Base-by-base conservation (phyloP, 1,140 invertebrate species). In the Geopemphigus sp. region DNA sequence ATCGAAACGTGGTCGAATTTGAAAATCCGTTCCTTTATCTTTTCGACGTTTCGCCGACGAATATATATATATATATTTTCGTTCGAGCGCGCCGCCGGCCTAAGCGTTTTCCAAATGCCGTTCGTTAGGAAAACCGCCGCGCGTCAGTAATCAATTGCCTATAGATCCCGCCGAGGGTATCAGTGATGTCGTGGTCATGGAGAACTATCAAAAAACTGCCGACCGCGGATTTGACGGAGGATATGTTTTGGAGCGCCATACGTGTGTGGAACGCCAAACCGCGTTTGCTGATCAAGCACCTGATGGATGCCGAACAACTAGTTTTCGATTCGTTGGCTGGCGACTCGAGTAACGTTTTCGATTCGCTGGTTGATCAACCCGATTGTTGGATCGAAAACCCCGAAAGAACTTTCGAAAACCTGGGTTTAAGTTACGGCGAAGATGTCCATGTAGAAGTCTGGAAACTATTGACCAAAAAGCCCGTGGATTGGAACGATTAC, bases 221-320 rank as follows among this genome's bases (percentile, higher is more conserved):
- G 19, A 66, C 66, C 14, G 5, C 22, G 19, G 54, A 78, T 17
- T 50, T 78, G 39, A 78, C 57, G 1, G 22, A 0, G 4, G 78
- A 66, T 11, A 84, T 86, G 78, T 87, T 87, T 82, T 86, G 85
- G 84, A 83, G 83, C 54, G 84, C 85, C 0, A 82, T 85, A 10
- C 73, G 81, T 12, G 84, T 87, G 59, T 86, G 84, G 83, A 78
- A 85, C 19, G 84, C 82, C 45, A 86, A 84, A 82, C 85, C 86
- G 66, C 86, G 87, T 57, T 81, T 85, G 22, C 83, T 87, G 26
- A 88, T 87, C 82, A 85, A 86, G 26, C 47, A 73, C 3, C 57
- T 82, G 63, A 59, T 81, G 47, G 80, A 63, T 15, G 74, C 76
- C 10, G 74, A 81, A 86, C n/a, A 5, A 12, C 39, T 63, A 0